phyloP scores from a whole-genome alignment of 2,797 vertebrate genomes.

The Smutsia gigantea region DNA sequence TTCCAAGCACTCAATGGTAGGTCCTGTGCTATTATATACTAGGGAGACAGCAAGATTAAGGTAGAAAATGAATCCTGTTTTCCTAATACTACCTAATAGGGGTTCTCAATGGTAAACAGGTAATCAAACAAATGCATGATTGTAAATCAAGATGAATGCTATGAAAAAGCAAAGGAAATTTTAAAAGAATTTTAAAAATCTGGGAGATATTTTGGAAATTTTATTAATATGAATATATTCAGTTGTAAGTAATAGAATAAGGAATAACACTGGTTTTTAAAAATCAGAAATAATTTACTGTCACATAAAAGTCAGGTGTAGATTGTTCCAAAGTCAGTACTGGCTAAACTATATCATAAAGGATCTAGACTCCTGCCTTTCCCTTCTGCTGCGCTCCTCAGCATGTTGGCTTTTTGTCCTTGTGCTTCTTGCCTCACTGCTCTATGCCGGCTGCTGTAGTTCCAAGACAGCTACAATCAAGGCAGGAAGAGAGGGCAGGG shows the following conservation, averaged over 20 bases:
- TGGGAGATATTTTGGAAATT: constrained; percentile 4
- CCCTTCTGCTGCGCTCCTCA: not conserved
- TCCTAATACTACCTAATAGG: not conserved
- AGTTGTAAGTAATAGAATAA: constrained; percentile 45
- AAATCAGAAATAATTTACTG: constrained; percentile 9
- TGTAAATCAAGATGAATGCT: constrained; percentile 31
- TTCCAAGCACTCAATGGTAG: not conserved
- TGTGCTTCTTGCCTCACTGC: not conserved
- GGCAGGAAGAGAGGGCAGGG: not conserved
- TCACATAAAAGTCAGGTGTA: not conserved
- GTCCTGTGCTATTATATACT: not conserved
- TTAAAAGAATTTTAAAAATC: constrained; percentile 21
- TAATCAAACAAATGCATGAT: constrained; percentile 13
- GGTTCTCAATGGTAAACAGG: constrained; percentile 1
- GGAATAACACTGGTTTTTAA: not conserved
- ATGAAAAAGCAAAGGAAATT: constrained; percentile 20
- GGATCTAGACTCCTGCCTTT: not conserved
- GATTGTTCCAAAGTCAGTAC: not conserved
- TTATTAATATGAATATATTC: constrained; percentile 32
- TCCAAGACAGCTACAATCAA: not conserved
- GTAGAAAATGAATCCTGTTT: not conserved
- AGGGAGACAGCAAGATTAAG: constrained; percentile 28
- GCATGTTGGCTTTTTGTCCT: not conserved
- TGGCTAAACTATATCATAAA: not conserved
- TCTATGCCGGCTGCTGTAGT: not conserved